Evolutionary conservation across 2,888 invertebrate species (phyloP), one percentile per base, ranked within the genome.

Genomic region (Eustalomyia histrio): DNA sequence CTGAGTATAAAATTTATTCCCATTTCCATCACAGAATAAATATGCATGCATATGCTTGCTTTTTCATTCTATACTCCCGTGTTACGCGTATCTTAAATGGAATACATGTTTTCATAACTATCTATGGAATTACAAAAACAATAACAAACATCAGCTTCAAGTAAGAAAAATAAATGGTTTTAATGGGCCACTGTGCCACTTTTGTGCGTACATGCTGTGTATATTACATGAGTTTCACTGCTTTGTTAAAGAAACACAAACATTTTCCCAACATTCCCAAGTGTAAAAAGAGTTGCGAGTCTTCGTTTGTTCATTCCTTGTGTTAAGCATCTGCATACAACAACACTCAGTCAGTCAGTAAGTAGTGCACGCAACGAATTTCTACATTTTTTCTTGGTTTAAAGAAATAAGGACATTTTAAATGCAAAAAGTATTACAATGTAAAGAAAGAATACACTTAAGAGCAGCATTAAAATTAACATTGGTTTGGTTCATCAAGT

Each of bases 1-100:
- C 78, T 72, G 79, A 68, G 79, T 67, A 79, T 71, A 64, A 63
- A 76, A 71, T 76, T 71, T 76, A 76, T 76, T 76, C 64, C 71
- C 73, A 58, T 52, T 68, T 63, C 55, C 67, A 61, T 68, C 61
- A 68, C 18, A n/a, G 43, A 14, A 47, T 47, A 6, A 47, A n/a
- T n/a, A n/a, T 47, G n/a, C n/a, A 47, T 47, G 14, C 43, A n/a
- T 47, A 47, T 47, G n/a, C n/a, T 47, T 47, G n/a, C 43, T 47
- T 47, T 47, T 47, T 47, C 6, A 1, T n/a, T 47, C 2, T 12
- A 39, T 47, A n/a, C n/a, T 47, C n/a, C 14, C 43, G n/a, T 47
- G n/a, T 2, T 47, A 47, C 58, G 16, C 16, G 69, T 7, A 69
- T 16, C 12, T 24, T 60, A 71, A 71, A 55, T 65, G 29, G 39